Percentiles rank a stretch among this genome's conserved stretches.
Conservation (phyloP, 2,888 invertebrate species). For the Chirona hameri region DNA sequence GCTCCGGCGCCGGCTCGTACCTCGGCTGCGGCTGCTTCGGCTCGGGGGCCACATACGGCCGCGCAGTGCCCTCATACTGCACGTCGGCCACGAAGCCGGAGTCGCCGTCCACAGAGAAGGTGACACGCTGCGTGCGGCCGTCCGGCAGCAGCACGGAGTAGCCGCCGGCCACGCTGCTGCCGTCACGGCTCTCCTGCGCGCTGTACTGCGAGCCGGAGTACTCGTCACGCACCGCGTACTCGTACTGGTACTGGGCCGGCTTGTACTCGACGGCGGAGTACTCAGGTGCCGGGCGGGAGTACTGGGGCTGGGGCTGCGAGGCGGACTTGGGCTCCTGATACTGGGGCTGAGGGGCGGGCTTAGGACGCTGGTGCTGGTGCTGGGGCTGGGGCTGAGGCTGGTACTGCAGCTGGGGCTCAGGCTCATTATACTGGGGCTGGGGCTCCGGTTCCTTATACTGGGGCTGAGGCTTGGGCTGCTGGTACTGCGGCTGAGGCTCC, state of each 20-base stretch:
- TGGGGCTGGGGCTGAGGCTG: slow-evolving; percentile 12
- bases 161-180: slow-evolving; percentile 33
- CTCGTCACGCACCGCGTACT: slow-evolving; percentile 35
- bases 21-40: neutral
- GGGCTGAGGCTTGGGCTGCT: neutral
- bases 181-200: slow-evolving; percentile 35
- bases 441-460: neutral
- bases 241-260: slow-evolving; percentile 34
- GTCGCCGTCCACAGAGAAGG: slow-evolving; percentile 34
- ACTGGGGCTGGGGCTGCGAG: no score
- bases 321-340: slow-evolving; percentile 12
- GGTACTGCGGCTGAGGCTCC: neutral
- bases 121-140: slow-evolving; percentile 34
- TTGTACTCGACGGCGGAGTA: slow-evolving; percentile 14
- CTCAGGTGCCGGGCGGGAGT: slow-evolving; percentile 12
- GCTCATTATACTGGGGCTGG: neutral
- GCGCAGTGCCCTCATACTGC: slow-evolving; percentile 33
- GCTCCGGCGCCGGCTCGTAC: neutral
- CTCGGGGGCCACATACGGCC: neutral
- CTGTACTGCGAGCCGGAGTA: slow-evolving; percentile 35
- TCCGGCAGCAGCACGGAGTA: slow-evolving; percentile 36
- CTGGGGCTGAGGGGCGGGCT: neutral
- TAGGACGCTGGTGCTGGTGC: slow-evolving; percentile 33
- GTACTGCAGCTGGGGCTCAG: neutral
- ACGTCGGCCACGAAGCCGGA: slow-evolving; percentile 35